Conservation (phyloP, 2,113 vertebrate genomes). For the Acinonyx jubatus region DNA sequence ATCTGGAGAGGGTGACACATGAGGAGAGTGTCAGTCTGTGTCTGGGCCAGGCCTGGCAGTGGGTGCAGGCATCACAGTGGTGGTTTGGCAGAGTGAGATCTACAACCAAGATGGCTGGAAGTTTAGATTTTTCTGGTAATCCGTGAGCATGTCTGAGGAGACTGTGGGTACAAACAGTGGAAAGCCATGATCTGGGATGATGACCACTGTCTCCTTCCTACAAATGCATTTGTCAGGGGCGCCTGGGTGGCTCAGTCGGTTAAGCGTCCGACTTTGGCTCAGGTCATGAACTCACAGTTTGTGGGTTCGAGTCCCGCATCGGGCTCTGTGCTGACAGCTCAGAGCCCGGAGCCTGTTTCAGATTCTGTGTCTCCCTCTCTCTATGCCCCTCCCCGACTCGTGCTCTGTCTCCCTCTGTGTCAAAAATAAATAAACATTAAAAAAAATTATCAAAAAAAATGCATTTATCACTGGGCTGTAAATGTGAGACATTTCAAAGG, state of each 20-base stretch:
- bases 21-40: not conserved
- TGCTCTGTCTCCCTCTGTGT: no score
- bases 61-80: fast-evolving
- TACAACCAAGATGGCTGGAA: fast-evolving
- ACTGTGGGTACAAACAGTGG: fast-evolving
- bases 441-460: no score
- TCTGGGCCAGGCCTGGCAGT: fast-evolving
- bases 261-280: no score
- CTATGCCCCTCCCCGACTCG: no score
- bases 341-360: no score
- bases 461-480: not conserved
- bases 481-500: not conserved
- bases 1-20: fast-evolving
- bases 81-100: not conserved
- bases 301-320: no score
- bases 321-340: no score
- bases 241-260: no score
- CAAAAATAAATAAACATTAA: no score
- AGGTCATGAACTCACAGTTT: no score
- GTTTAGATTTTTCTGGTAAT: not conserved
- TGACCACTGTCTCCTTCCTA: fast-evolving
- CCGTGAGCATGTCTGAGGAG: not conserved
- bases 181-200: not conserved
- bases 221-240: not conserved
- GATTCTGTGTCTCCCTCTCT: no score